phyloP scores from a whole-genome alignment of 2,888 invertebrate species.

The Galerucella pusilla region DNA sequence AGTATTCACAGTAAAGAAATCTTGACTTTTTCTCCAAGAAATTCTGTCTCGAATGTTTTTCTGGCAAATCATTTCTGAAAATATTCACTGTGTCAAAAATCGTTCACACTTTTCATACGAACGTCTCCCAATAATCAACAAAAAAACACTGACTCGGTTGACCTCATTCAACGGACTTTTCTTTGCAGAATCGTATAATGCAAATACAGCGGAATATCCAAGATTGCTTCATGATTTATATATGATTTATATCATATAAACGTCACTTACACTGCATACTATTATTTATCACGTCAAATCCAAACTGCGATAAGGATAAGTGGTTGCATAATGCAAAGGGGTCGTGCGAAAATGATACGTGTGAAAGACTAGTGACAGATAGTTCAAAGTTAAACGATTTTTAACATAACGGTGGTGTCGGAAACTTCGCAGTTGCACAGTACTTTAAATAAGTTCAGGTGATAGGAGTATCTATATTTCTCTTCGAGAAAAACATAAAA shows the following conservation, averaged over 20 bases:
- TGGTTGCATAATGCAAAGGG: constrained; percentile 28
- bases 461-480: no score
- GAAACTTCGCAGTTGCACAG: no score
- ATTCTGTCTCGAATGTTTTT: no score
- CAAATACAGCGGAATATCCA: constrained; percentile 26
- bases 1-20: no score
- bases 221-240: constrained; percentile 39
- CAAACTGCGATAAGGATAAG: constrained; percentile 38
- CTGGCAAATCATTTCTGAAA: no score
- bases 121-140: neutral
- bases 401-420: no score
- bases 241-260: constrained; percentile 42
- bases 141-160: neutral
- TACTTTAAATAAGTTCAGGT: no score
- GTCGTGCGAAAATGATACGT: neutral
- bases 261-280: constrained; percentile 37
- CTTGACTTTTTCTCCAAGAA: no score
- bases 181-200: constrained; percentile 12
- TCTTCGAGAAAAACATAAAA: no score
- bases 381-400: no score
- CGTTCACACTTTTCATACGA: neutral
- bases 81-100: no score
- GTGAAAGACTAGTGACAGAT: neutral
- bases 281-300: constrained; percentile 40
- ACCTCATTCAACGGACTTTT: constrained; percentile 3